These are phyloP conservation scores for Hippocampus barbouri DNA, from an alignment of 2,113 vertebrate genomes.

Conservation along the genomic window DNA sequence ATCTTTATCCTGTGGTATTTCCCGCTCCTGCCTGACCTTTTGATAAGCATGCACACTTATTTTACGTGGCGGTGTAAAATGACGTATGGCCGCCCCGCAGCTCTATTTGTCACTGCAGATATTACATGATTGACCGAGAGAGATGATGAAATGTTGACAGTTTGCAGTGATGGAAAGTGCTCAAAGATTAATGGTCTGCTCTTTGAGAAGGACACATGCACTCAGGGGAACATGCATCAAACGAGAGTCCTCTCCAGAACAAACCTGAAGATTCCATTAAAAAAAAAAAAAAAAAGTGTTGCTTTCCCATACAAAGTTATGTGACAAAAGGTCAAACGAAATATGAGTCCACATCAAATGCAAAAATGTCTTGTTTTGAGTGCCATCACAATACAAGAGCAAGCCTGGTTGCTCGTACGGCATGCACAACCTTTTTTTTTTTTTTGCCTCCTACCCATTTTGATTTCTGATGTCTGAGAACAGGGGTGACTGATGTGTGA, in stretches of 20 bases:
- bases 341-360: background rate
- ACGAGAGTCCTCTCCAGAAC: conserved; percentile 37
- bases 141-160: conserved; percentile 44
- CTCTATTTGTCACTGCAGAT: conserved; percentile 61
- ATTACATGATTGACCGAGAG: conserved; percentile 61
- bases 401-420: no score
- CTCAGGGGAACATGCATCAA: conserved; percentile 45
- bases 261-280: conserved; percentile 23
- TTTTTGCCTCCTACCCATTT: no score
- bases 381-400: background rate
- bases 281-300: conserved; percentile 23
- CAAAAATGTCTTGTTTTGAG: background rate
- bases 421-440: no score
- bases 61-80: conserved; percentile 25
- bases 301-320: conserved; percentile 30
- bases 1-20: background rate
- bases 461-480: no score
- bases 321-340: conserved; percentile 38
- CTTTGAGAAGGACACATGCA: conserved; percentile 52
- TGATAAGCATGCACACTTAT: conserved; percentile 25
- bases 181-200: conserved; percentile 58
- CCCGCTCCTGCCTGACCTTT: conserved; percentile 34
- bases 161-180: conserved; percentile 44
- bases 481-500: no score
- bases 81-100: conserved; percentile 45